Evolutionary conservation across 2,797 vertebrate species (phyloP), one percentile per base, ranked within the genome.

Genomic region (Ptychadena robeensis): DNA sequence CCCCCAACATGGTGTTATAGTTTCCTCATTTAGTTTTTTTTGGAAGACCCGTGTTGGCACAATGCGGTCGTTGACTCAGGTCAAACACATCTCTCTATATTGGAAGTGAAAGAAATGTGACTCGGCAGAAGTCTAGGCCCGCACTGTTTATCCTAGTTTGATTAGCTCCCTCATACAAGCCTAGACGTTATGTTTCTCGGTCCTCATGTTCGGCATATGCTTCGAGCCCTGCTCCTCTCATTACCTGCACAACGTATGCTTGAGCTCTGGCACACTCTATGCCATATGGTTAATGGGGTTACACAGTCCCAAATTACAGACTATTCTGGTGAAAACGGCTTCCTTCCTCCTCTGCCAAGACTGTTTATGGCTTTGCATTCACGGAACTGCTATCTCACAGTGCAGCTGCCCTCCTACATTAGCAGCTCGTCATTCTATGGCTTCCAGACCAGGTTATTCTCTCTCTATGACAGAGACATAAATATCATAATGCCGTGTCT

Each of bases 271-370:
- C 83, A 85, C 53, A 76, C 72, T 75, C 57, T 65, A 48, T 81
- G 59, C 83, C 83, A 85, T 85, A 85, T 85, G 83, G 83, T 80
- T 85, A 85, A 85, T 85, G 72, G 83, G 78, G 78, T 80, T 81
- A 85, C 83, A 76, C 78, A 76, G 83, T 85, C 83, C 83, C 83
- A 85, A 85, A 85, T 85, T 85, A 85, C 83, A 80, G 72, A 85
- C 83, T 85, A 80, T 85, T 85, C 83, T 85, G 83, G 83, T 85
- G 83, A 85, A 85, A 85, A 85, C 83, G 57, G 78, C 83, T 81
- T 85, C 57, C 32, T 35, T 85, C 30, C 73, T 80, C 66, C 65
- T 70, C 65, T 85, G 83, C 83, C 83, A 85, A 76, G 78, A 81
- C 64, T 69, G 64, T 85, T 85, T 85, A 85, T 85, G 78, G 78